Conservation (phyloP, 2,888 invertebrate genomes). For the Atherix ibis region DNA sequence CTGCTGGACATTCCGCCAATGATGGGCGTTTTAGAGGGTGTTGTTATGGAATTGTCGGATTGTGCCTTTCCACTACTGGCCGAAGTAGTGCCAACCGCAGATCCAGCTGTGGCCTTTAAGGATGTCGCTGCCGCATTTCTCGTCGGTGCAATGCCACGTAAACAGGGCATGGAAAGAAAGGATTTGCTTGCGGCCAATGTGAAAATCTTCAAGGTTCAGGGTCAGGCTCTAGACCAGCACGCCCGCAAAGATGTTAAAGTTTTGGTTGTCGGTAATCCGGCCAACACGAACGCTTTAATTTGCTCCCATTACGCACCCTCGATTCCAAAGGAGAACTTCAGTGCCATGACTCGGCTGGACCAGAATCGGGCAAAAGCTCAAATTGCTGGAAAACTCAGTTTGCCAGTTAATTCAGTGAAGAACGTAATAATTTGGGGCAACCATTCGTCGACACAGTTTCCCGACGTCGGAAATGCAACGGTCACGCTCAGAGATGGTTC, state of each 20-base stretch:
- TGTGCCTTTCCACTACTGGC: constrained; percentile 81
- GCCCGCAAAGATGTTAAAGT: constrained; percentile 88
- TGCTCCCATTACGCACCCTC: constrained; percentile 91
- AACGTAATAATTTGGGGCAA: constrained; percentile 99
- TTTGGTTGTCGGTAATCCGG: constrained; percentile 97
- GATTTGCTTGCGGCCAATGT: constrained; percentile 95
- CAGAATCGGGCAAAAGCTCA: constrained; percentile 94
- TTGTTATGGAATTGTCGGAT: constrained; percentile 94
- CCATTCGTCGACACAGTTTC: constrained; percentile 97
- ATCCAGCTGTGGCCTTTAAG: constrained; percentile 84
- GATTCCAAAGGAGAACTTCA: constrained; percentile 91
- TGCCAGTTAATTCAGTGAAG: constrained; percentile 57
- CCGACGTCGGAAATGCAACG: constrained; percentile 69
- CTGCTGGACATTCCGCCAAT: constrained; percentile 90
- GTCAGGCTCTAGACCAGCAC: constrained; percentile 77
- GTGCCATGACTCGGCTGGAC: constrained; percentile 95
- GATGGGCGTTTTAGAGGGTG: constrained; percentile 94
- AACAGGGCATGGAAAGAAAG: constrained; percentile 97
- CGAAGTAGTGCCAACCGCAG: constrained; percentile 73
- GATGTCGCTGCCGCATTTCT: constrained; percentile 92
- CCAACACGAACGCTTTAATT: constrained; percentile 95
- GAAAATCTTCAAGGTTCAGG: constrained; percentile 95
- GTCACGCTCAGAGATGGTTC: constrained; percentile 38
- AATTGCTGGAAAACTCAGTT: constrained; percentile 53
- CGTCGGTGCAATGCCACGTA: constrained; percentile 96